Base-by-base conservation (phyloP, 30 jellyfish, hydroid and myxozoan genomes). In the Haliclystus octoradiatus region DNA sequence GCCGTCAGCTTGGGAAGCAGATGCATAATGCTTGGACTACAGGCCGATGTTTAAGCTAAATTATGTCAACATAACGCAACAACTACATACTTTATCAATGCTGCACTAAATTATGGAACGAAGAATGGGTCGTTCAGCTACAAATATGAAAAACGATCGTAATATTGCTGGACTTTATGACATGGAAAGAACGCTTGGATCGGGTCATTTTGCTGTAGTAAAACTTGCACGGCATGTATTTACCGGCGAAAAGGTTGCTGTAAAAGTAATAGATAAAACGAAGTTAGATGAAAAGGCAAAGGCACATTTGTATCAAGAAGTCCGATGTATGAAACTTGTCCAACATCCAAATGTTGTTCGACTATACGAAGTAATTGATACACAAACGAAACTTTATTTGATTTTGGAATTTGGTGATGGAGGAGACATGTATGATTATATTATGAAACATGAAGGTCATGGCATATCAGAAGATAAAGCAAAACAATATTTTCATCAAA, bases 271-370 rank as follows among this genome's bases (percentile, higher is more conserved):
- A 73, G 95, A 92, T 61, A 92, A 92, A 73, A 73, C 95, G 29
- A 92, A 92, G 67, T 73, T 92, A 19, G 95, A 82, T 63, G 94
- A 74, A 30, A 85, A 78, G 24, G 95, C 95, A 28, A 77, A 81
- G 40, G 94, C 95, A 23, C 99, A 92, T 79, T 73, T 92, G 23
- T 72, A 84, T 49, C 94, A 82, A 78, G 99, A 92, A 63, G 95
- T 82, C 2, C 72, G 93, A 12, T 82, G 95, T 53, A 81, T 92
- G 95, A 82, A 82, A 50, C 80, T 92, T 30, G 95, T 92, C 33
- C 95, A 92, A 66, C 99, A 92, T 75, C 99, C 99, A 0, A 92
- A 83, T 73, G 95, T 92, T 27, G 95, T 92, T 33, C 60, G 94
- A 46, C 68, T 92, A 67, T 92, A 92, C 66, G 96, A 92, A 60